These are phyloP conservation scores for Brenthis ino DNA, from an alignment of 2,888 invertebrate species.

Conservation along the genomic window DNA sequence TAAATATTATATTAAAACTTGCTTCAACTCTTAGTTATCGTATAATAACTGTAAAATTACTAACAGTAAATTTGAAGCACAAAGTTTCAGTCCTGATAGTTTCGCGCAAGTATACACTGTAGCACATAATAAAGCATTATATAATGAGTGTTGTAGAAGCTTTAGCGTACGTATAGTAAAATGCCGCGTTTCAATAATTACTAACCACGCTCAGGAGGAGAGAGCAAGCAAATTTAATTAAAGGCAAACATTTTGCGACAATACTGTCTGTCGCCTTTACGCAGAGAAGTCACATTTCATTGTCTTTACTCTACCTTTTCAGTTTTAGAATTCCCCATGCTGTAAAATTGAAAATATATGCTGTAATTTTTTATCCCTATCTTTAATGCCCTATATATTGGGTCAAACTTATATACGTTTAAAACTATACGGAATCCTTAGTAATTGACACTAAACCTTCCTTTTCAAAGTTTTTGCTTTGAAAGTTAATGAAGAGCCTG, in stretches of 20 bases:
- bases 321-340: conserved; percentile 16
- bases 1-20: not conserved
- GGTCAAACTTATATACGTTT: not conserved
- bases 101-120: conserved; percentile 16
- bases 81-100: conserved; percentile 14
- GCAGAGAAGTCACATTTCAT: conserved; percentile 32
- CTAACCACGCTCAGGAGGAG: conserved; percentile 34
- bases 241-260: conserved; percentile 42
- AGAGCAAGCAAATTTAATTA: conserved; percentile 43
- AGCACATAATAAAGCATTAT: conserved; percentile 29
- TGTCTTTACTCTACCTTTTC: conserved; percentile 30
- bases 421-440: not conserved
- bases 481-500: conserved; percentile 23
- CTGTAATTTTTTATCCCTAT: too few relatives aligned
- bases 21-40: not conserved
- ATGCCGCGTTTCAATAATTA: conserved; percentile 42
- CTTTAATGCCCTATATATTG: too few relatives aligned
- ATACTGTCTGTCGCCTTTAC: conserved; percentile 30
- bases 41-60: conserved; percentile 13
- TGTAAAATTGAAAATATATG: not conserved
- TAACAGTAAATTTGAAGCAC: not conserved
- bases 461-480: conserved; percentile 1
- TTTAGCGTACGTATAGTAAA: conserved; percentile 40
- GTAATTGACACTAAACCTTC: not conserved
- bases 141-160: conserved; percentile 36